Evolutionary conservation across 2,113 vertebrate genomes (phyloP), one percentile per base, ranked within the genome.

Genomic region (Cyanistes caeruleus): DNA sequence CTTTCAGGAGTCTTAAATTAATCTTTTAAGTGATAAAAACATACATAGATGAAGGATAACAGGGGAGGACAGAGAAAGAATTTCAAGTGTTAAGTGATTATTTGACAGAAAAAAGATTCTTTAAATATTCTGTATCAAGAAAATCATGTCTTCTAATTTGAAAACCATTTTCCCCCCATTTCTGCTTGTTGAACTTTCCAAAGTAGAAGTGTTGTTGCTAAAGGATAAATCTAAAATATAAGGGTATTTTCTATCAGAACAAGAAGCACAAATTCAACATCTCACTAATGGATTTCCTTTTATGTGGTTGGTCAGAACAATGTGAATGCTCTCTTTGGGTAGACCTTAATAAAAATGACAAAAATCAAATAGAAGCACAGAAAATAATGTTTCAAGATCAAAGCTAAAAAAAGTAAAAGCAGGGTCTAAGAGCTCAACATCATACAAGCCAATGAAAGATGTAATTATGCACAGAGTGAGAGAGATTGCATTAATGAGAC

Each of bases 281-380:
- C 55, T 84, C 52, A 41, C 11, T 84, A 89, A 77, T 89, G 44
- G 18, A 3, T 93, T 92, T 90, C 52, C 31, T 86, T 92, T 52
- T 58, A 84, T 84, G 43, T 75, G 10, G 15, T 41, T 8, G 4
- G 19, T 77, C 51, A 80, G 72, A 65, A 84, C 25, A 92, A 58
- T 44, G 39, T 59, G 89, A 86, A 67, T 3, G 5, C 10, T 80
- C 9, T 4, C 0, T 95, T 95, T 92, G 53, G 59, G 85, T 90
- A 73, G 33, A 15, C 8, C 63, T 41, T 74, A 92, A 94, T 77
- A 92, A 96, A 94, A 95, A 77, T n/a, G 10, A 51, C n/a, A 82
- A 85, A 95, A 93, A 74, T 69, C 4, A 83, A 79, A 88, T 10
- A 35, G 59, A 80, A 77, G 31, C 33, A 59, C 11, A 55, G 78